These are phyloP conservation scores for Drosophila asahinai DNA, from an alignment of 1,140 invertebrate species.

Conservation along the genomic window DNA sequence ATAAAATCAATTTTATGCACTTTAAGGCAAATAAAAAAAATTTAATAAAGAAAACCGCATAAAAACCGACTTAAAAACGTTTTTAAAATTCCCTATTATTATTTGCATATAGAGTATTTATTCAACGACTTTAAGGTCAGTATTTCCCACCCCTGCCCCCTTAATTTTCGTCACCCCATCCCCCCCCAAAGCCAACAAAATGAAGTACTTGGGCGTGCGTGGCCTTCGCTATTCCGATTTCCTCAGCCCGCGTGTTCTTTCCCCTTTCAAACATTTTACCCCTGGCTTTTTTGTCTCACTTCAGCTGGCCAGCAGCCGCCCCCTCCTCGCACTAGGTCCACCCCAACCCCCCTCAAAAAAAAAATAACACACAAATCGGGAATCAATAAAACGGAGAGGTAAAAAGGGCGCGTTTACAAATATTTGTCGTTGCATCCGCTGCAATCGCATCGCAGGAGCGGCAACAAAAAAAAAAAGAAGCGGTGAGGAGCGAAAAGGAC, in stretches of 20 bases:
- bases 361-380: constrained; percentile 13
- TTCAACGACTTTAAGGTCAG: background rate
- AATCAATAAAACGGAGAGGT: constrained; percentile 14
- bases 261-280: background rate
- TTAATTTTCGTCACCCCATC: background rate
- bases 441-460: constrained; percentile 21
- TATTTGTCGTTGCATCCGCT: constrained; percentile 63
- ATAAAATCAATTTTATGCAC: no score
- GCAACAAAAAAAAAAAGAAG: background rate
- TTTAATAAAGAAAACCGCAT: no score
- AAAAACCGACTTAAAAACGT: no score
- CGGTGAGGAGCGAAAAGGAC: constrained; percentile 47
- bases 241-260: constrained; percentile 1
- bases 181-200: background rate
- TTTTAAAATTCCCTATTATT: background rate
- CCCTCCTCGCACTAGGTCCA: background rate
- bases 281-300: constrained; percentile 22
- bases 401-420: constrained; percentile 72
- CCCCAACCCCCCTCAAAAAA: background rate
- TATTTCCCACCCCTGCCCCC: background rate
- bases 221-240: constrained; percentile 20
- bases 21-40: no score
- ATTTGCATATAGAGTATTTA: background rate
- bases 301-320: constrained; percentile 25
- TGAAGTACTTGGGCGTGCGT: constrained; percentile 37